These are phyloP conservation scores for Microcebus griseorufus DNA, from an alignment of 2,113 vertebrate species.

Conservation along the genomic window DNA sequence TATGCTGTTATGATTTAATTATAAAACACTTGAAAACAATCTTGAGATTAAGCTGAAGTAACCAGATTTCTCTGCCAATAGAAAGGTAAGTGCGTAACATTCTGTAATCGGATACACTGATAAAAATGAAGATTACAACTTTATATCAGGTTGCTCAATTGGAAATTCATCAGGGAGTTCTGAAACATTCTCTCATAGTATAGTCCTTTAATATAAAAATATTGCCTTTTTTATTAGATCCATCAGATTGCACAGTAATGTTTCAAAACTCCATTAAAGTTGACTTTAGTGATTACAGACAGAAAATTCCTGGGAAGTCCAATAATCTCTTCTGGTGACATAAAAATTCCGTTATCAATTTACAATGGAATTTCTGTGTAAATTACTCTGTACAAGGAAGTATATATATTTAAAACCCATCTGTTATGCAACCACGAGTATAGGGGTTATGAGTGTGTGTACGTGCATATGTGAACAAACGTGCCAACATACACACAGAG, in stretches of 20 bases:
- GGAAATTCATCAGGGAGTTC: slow-evolving; percentile 84
- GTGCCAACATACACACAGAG: slow-evolving; percentile 77
- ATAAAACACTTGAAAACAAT: slow-evolving; percentile 84
- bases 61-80: slow-evolving; percentile 84
- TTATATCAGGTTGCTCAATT: slow-evolving; percentile 82
- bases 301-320: slow-evolving; percentile 79
- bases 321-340: slow-evolving; percentile 78
- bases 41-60: slow-evolving; percentile 83
- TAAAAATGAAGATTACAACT: slow-evolving; percentile 84
- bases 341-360: slow-evolving; percentile 72
- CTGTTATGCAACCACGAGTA: slow-evolving; percentile 60
- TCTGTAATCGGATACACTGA: slow-evolving; percentile 83
- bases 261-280: slow-evolving; percentile 80
- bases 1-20: slow-evolving; percentile 87
- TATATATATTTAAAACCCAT: slow-evolving; percentile 82
- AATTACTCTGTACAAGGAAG: slow-evolving; percentile 83
- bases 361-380: slow-evolving; percentile 83
- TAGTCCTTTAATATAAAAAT: slow-evolving; percentile 82
- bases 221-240: slow-evolving; percentile 81
- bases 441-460: slow-evolving; percentile 51
- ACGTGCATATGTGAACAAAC: slow-evolving; percentile 55
- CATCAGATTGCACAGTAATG: slow-evolving; percentile 78
- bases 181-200: slow-evolving; percentile 81
- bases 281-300: slow-evolving; percentile 79
- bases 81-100: slow-evolving; percentile 82